These are phyloP conservation scores for Cottoperca gobio DNA, from an alignment of 2,797 vertebrate species.

Conservation along the genomic window DNA sequence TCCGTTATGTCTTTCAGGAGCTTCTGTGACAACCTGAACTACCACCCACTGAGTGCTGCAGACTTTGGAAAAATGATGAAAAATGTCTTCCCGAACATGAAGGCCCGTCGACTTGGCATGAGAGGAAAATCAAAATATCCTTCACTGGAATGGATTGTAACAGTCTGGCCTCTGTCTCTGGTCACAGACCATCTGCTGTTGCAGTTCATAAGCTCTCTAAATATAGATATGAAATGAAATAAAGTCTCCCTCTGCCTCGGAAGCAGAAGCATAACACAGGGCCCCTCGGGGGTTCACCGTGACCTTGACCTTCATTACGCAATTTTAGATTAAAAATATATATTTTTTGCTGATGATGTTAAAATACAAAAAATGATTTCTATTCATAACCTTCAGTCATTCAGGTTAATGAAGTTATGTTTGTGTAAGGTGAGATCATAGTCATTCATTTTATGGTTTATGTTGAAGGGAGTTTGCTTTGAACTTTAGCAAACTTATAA, in stretches of 20 bases:
- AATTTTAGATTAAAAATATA: too few species aligned
- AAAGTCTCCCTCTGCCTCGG: conserved; percentile 67
- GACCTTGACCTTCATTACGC: conserved; percentile 73
- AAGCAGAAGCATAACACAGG: conserved; percentile 71
- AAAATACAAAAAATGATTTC: conserved; percentile 17
- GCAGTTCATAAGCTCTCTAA: conserved; percentile 85
- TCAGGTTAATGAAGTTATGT: conserved; percentile 7
- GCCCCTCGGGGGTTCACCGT: conserved; percentile 59
- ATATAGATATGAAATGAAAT: conserved; percentile 88
- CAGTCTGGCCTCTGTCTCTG: conserved; percentile 78
- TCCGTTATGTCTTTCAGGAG: conserved; percentile 87
- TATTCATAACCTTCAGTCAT: conserved; percentile 19
- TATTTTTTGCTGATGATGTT: conserved; percentile 6
- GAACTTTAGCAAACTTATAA: not conserved
- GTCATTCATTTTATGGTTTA: conserved; percentile 11
- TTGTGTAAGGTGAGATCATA: conserved; percentile 14
- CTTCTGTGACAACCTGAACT: conserved; percentile 99
- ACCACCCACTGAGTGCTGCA: conserved; percentile 97
- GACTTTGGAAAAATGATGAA: conserved; percentile 99
- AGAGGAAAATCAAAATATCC: conserved; percentile 99
- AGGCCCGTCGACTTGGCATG: conserved; percentile 98
- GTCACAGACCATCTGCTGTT: conserved; percentile 85
- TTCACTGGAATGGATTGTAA: conserved; percentile 82
- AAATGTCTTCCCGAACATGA: conserved; percentile 99
- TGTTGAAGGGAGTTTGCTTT: not conserved